phyloP scores from a whole-genome alignment of 2,797 vertebrate genomes.

The Syngnathus acus region DNA sequence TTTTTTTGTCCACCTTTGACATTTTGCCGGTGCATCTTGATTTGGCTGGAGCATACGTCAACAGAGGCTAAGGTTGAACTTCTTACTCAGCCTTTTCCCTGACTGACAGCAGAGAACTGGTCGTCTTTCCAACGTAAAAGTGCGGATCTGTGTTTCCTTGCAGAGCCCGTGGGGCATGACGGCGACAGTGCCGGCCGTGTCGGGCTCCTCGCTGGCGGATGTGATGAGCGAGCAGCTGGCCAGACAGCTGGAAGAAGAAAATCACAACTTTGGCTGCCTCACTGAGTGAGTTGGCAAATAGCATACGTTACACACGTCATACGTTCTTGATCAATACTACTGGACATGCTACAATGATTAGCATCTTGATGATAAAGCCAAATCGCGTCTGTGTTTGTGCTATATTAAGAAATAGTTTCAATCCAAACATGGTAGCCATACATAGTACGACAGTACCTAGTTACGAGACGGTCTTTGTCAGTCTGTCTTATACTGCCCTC shows the following conservation, averaged over 20 bases:
- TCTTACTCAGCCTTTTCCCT: neutral
- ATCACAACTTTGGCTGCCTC: conserved; percentile 58
- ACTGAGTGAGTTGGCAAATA: conserved; percentile 64
- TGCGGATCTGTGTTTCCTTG: neutral
- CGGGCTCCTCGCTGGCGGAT: conserved; percentile 83
- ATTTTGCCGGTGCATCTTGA: too few species aligned
- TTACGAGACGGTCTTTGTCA: too few species aligned
- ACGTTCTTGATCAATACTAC: too few species aligned
- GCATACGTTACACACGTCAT: too few species aligned
- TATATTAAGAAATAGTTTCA: too few species aligned
- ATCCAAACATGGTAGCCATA: too few species aligned
- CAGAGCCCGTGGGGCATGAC: conserved; percentile 83
- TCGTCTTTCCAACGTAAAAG: neutral
- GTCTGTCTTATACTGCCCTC: too few species aligned
- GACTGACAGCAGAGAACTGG: neutral
- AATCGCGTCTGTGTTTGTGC: too few species aligned
- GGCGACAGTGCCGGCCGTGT: conserved; percentile 8
- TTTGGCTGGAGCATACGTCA: neutral
- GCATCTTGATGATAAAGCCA: too few species aligned
- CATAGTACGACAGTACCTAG: too few species aligned
- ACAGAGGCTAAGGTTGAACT: neutral
- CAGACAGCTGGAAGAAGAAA: conserved; percentile 84
- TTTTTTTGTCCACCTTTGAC: neutral
- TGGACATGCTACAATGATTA: too few species aligned
- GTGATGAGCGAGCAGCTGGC: conserved; percentile 97